Conservation (phyloP, 2,888 invertebrate species). For the Marronus borbonicus region DNA sequence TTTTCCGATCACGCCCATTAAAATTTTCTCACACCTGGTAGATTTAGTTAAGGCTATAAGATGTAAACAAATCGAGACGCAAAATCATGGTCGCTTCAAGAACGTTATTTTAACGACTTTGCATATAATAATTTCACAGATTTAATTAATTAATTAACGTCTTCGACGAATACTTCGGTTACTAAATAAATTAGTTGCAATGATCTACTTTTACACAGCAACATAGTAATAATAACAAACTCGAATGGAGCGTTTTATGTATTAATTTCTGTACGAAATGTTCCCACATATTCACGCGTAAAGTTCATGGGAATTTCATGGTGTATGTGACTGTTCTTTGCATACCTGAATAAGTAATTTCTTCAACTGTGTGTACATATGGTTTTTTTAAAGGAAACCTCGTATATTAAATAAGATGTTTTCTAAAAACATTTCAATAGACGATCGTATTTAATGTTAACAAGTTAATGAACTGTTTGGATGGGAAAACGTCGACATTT, state of each 20-base stretch:
- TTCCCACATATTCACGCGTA: not conserved
- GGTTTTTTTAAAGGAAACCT: no score
- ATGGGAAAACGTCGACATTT: no score
- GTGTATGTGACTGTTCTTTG: not conserved
- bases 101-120: not conserved
- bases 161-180: no score
- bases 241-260: not conserved
- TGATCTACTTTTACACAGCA: no score
- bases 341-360: no score
- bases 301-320: constrained; percentile 9
- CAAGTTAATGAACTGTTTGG: no score
- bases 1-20: not conserved
- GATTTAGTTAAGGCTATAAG: not conserved
- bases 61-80: not conserved
- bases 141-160: not conserved
- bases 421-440: no score
- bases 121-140: not conserved
- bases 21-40: not conserved
- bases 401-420: no score
- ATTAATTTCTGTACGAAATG: not conserved
- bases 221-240: not conserved
- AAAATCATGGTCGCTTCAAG: not conserved
- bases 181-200: no score
- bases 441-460: no score
- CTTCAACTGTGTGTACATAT: no score